phyloP scores from a whole-genome alignment of 2,888 invertebrate species.

The Drosophila nr. perissopoda region DNA sequence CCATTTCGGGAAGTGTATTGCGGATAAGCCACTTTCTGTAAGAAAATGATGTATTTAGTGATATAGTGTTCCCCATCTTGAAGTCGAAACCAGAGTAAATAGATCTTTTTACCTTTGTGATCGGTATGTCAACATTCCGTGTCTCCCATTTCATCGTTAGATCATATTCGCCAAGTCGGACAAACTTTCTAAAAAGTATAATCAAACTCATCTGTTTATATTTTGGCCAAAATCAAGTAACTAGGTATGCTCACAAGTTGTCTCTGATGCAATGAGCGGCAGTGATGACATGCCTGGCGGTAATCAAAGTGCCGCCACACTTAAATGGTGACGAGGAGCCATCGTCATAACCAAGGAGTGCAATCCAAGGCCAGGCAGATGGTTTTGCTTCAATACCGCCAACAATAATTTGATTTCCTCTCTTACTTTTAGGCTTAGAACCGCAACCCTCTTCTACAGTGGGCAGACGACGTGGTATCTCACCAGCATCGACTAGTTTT shows the following conservation, averaged over 20 bases:
- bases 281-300: conserved; percentile 89
- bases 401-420: conserved; percentile 75
- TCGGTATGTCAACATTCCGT: conserved; percentile 87
- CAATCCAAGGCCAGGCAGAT: conserved; percentile 93
- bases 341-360: conserved; percentile 89
- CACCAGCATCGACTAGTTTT: conserved; percentile 41
- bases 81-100: background rate
- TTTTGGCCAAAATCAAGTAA: background rate
- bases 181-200: conserved; percentile 78
- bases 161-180: conserved; percentile 92
- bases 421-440: conserved; percentile 84
- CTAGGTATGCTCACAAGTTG: conserved; percentile 73
- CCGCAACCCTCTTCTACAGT: conserved; percentile 87
- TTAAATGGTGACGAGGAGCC: conserved; percentile 82
- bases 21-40: conserved; percentile 73
- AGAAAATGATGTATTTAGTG: background rate
- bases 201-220: background rate
- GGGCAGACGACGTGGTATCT: conserved; percentile 73
- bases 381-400: conserved; percentile 89
- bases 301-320: conserved; percentile 86
- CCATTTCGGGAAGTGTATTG: conserved; percentile 84
- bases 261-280: conserved; percentile 83
- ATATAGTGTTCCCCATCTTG: background rate
- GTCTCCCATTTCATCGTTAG: conserved; percentile 87
- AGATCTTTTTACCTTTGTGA: conserved; percentile 84